Evolutionary conservation across 2,888 invertebrate genomes (phyloP).

Genomic region (Tipula unca): DNA sequence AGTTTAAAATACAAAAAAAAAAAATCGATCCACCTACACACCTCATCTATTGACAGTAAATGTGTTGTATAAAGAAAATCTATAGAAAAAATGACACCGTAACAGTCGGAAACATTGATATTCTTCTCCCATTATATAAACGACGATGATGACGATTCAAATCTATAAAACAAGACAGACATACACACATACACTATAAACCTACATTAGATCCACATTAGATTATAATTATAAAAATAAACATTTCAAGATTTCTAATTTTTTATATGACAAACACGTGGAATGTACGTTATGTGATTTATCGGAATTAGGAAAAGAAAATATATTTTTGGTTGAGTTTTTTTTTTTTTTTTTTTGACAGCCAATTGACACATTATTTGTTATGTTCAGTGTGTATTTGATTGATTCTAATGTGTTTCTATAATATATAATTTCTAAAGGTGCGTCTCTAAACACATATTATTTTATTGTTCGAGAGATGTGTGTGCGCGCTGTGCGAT

Average conservation of each 20-base stretch:
- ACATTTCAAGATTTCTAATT: background rate
- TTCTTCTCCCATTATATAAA: background rate
- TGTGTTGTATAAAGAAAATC: background rate
- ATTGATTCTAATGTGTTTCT: background rate
- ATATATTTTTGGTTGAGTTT: background rate
- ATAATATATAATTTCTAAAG: background rate
- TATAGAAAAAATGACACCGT: background rate
- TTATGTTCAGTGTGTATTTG: background rate
- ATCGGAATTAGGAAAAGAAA: background rate
- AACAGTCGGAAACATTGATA: background rate
- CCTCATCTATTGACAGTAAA: background rate
- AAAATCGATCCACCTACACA: background rate
- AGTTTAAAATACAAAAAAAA: background rate
- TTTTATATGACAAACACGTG: background rate
- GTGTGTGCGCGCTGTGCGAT: background rate
- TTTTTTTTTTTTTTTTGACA: background rate
- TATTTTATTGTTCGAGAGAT: background rate
- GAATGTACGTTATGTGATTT: background rate
- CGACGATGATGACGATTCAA: background rate
- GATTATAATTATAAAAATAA: constrained; percentile 8
- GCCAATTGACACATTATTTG: background rate
- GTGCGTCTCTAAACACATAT: background rate
- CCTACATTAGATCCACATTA: constrained; percentile 14
- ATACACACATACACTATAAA: too few species aligned
- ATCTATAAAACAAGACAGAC: background rate